These are phyloP conservation scores for Xiphophorus birchmanni DNA, from an alignment of 2,797 vertebrate genomes.

Conservation along the genomic window DNA sequence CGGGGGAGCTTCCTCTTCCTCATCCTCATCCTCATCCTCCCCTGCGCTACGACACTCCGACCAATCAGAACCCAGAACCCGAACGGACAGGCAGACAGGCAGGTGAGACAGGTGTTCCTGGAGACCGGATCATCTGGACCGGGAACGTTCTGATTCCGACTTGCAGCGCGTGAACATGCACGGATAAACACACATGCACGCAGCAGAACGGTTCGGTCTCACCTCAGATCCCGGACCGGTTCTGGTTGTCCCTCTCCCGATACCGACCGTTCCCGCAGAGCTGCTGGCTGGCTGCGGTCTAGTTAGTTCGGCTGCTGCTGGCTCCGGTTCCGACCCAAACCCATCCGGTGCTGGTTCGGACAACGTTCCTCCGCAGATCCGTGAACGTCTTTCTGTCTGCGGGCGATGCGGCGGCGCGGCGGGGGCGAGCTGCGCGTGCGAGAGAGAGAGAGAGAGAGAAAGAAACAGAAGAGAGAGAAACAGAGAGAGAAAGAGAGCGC, in stretches of 20 bases:
- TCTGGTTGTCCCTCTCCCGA: slow-evolving; percentile 23
- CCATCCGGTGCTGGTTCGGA: not conserved
- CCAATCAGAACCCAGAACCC: slow-evolving; percentile 1
- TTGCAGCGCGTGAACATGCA: slow-evolving; percentile 1
- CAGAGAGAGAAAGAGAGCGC: too few relatives aligned
- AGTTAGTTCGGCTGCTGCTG: not conserved
- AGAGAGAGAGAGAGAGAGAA: too few relatives aligned
- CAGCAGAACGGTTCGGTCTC: slow-evolving; percentile 8
- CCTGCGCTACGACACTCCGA: not conserved
- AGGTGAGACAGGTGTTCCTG: not conserved
- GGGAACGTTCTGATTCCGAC: not conserved
- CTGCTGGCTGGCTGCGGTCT: not conserved
- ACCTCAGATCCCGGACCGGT: slow-evolving; percentile 43
- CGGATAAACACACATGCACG: not conserved
- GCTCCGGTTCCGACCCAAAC: slow-evolving; percentile 6
- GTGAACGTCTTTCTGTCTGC: slow-evolving; percentile 9
- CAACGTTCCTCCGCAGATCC: not conserved
- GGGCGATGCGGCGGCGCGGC: slow-evolving; percentile 17
- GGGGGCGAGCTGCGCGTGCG: slow-evolving; percentile 7
- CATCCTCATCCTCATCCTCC: not conserved
- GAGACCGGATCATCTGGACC: not conserved
- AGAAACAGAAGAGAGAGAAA: too few relatives aligned
- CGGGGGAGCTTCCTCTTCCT: too few relatives aligned
- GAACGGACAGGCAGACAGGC: not conserved
- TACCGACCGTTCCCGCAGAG: not conserved